phyloP scores from a whole-genome alignment of 2,797 vertebrate species.

The Psittacula echo region DNA sequence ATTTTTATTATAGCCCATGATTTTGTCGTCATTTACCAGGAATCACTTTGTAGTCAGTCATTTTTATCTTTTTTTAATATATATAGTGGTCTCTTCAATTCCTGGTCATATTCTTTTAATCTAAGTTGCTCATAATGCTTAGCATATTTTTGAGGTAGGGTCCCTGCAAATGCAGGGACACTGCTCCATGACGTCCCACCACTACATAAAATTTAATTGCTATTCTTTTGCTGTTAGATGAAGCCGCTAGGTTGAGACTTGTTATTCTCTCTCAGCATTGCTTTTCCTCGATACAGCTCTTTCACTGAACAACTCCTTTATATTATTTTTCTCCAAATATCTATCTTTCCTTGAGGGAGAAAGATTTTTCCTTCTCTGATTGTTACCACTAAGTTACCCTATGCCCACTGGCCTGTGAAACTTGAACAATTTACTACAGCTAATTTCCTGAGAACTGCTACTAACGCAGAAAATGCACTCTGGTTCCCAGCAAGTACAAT shows the following conservation, averaged over 20 bases:
- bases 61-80: neutral
- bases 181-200: neutral
- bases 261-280: neutral
- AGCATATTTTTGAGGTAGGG: neutral
- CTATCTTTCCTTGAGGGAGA: neutral
- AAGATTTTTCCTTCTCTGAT: neutral
- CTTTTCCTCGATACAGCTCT: neutral
- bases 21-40: neutral
- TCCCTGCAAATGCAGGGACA: neutral
- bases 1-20: neutral
- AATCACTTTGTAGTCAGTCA: neutral
- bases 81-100: neutral
- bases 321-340: neutral
- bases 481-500: neutral
- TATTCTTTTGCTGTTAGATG: neutral
- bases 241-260: neutral
- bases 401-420: neutral
- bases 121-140: neutral
- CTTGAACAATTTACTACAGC: neutral
- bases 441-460: neutral
- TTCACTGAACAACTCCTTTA: neutral
- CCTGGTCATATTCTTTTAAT: neutral
- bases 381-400: neutral
- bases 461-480: neutral
- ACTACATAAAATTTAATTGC: neutral